phyloP scores from a whole-genome alignment of 2,888 invertebrate genomes.

The Mesorhabditis belari region DNA sequence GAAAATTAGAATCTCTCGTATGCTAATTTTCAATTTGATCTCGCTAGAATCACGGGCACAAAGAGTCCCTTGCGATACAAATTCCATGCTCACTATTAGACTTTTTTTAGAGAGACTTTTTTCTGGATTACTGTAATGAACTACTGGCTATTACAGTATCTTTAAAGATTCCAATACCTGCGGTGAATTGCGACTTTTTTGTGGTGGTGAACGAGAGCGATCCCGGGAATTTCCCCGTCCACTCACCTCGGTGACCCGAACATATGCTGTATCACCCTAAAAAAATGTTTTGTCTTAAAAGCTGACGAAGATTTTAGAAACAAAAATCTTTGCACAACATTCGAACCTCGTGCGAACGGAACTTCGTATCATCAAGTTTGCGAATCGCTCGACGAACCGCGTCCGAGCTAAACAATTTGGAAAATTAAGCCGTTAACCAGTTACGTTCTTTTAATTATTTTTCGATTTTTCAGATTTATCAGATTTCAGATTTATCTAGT shows the following conservation, averaged over 20 bases:
- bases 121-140: no score
- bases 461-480: slow-evolving; percentile 98
- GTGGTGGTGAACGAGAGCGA: slow-evolving; percentile 5
- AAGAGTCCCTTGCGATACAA: no score
- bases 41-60: no score
- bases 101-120: no score
- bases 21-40: no score
- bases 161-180: background rate
- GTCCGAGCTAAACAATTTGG: slow-evolving; percentile 72
- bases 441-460: slow-evolving; percentile 93
- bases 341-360: slow-evolving; percentile 97
- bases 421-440: slow-evolving; percentile 84
- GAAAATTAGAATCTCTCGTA: no score
- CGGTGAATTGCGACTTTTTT: background rate
- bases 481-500: no score
- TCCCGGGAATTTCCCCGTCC: slow-evolving; percentile 51
- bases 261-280: slow-evolving; percentile 91
- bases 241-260: slow-evolving; percentile 73
- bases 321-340: no score
- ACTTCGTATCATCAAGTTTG: slow-evolving; percentile 92
- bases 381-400: slow-evolving; percentile 99
- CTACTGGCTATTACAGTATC: no score
- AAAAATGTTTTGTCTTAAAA: no score
- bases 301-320: background rate
- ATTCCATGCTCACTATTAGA: no score